Base-by-base conservation (phyloP, 2,797 vertebrate genomes). In the Girardinus metallicus region DNA sequence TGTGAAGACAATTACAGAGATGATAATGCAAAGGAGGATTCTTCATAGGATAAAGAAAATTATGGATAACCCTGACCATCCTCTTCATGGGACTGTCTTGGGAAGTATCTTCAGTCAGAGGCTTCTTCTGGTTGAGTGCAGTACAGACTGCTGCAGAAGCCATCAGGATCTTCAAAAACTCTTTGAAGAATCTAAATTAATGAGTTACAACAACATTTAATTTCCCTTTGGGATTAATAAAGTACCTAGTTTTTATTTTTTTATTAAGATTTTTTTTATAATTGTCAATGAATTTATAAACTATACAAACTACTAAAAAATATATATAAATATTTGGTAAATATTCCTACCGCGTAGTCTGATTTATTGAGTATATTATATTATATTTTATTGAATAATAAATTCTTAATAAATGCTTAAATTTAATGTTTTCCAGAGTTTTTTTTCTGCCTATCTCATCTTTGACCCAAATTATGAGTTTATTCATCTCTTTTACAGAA, bases 401-500 rank as follows among this genome's bases (percentile, higher is more conserved):
- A 57, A 57, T 57, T n/a, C 11, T 57, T 57, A 29, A 3, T 29
- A 31, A 13, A 16, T 29, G n/a, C 57, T 60, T 57, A 26, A 55
- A 11, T 31, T 4, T 3, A 66, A 68, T 68, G 4, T 18, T 36
- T 66, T 39, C 36, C 15, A 34, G 0, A 1, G 21, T 1, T 66
- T 26, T 11, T 3, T 41, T 68, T 41, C 18, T 13, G 26, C 4
- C 4, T 3, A 26, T 68, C 39, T 41, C 8, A 26, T 64, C 60
- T 3, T 12, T 39, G 36, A 68, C 23, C 9, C 6, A 68, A 66
- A 36, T 70, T 23, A 13, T 6, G 21, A 43, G 11, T 51, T 53
- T 6, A 36, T 74, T 29, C 31, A 39, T 36, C 18, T 39, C 31
- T 23, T 84, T 76, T 78, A 79, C 13, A 15, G 6, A 70, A 66